Evolutionary conservation across 2,113 vertebrate species (phyloP).

Genomic region (Tursiops truncatus): DNA sequence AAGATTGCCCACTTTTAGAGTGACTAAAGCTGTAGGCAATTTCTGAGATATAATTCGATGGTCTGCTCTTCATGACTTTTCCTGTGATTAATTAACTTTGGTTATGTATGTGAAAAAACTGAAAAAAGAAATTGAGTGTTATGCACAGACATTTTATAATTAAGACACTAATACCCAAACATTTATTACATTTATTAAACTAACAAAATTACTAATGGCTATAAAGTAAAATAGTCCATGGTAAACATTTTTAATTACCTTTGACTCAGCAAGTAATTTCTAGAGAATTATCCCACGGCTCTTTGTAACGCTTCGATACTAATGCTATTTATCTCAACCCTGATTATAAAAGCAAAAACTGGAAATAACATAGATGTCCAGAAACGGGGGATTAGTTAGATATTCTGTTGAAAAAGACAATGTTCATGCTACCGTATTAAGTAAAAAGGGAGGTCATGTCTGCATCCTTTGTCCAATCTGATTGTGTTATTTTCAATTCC

Average conservation of each 20-base stretch:
- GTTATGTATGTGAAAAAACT: not conserved
- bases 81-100: conserved; percentile 14
- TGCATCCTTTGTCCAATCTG: not conserved
- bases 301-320: not conserved
- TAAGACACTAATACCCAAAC: not conserved
- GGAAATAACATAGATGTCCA: not conserved
- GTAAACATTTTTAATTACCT: not conserved
- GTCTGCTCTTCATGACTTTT: not conserved
- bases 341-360: not conserved
- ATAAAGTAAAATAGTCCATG: not conserved
- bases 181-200: not conserved
- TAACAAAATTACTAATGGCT: not conserved
- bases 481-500: not conserved
- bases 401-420: not conserved
- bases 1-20: not conserved
- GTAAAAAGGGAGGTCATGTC: not conserved
- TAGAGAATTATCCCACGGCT: not conserved
- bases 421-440: not conserved
- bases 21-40: not conserved
- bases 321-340: not conserved
- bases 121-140: not conserved
- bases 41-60: not conserved
- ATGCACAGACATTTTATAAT: not conserved
- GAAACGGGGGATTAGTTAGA: not conserved
- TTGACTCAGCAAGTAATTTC: not conserved